Evolutionary conservation across 2,888 invertebrate species (phyloP), one percentile per base, ranked within the genome.

Genomic region (Entomobrya proxima): DNA sequence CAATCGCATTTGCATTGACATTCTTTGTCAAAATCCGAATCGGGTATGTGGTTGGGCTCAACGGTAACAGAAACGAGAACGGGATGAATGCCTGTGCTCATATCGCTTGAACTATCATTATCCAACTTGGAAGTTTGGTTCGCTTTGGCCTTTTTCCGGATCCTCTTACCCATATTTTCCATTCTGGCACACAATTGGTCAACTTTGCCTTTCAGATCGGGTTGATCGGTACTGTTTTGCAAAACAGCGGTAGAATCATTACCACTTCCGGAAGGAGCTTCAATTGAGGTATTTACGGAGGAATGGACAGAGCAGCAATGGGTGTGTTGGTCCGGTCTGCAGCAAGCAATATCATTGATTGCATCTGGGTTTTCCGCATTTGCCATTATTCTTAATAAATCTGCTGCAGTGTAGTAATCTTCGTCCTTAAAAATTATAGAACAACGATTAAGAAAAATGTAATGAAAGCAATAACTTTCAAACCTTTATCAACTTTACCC

Each of bases 131-230:
- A 55, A 6, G 67, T 52, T 40, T 77, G 83, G 69, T 76, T 76
- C 13, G 67, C 69, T 83, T 83, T 77, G 30, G 35, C 83, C 52
- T 83, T 83, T 35, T 76, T 76, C 24, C 61, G 18, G 21, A 83
- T 75, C 30, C 76, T 83, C 21, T n/a, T 50, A 0, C 77, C 83
- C 15, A 83, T 69, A 13, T 50, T 64, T 76, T 83, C 83, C 77
- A 76, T 83, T 83, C 76, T 35, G 9, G 83, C 55, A n/a, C 83
- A 83, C 15, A 83, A 55, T n/a, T 83, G 76, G 15, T 83, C 83
- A 27, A 77, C 76, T 30, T 35, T 83, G 18, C 40, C 77, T 64
- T 83, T 77, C n/a, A 83, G 24, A 32, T 77, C 83, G 0, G 50
- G n/a, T n/a, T 83, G 75, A 52, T 40, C 18, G 1, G 13, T 40